Evolutionary conservation across 2,888 invertebrate genomes (phyloP), one percentile per base, ranked within the genome.

Genomic region (Nomada fucata): DNA sequence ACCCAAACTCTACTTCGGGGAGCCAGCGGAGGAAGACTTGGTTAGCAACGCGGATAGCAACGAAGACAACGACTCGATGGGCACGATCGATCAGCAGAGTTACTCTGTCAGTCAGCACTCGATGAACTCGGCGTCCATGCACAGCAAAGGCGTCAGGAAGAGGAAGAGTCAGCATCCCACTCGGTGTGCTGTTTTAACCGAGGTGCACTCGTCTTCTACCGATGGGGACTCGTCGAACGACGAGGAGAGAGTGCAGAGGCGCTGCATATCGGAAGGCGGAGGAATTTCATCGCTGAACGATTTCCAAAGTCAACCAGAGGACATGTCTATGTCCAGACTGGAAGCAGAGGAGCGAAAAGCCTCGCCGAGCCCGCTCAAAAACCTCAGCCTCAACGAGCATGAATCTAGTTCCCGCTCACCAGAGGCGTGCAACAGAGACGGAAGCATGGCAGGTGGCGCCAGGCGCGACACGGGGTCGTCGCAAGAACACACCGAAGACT

Each of bases 151-250:
- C 0, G 93, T 93, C n/a, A 95, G 98, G 74, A 98, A 98, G 94
- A 95, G 98, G 44, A 98, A 98, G 94, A 98, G 96, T 89, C 96
- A 97, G 89, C 98, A 98, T 92, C 98, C 98, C 0, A 97, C 97
- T 1, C 95, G 97, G 83, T 96, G 97, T 91, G 96, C 97, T n/a
- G 94, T 95, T 65, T 94, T 95, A 42, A 92, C 94, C 55, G 94
- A 95, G 79, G 94, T 94, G 79, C 94, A 94, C 68, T 95, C 95
- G 61, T 95, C 95, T 73, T 94, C 95, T 74, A 95, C 95, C 61
- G 96, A 96, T 88, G 95, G 95, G 18, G 95, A 95, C 86, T 95
- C 95, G 11, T 95, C 95, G 10, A 95, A 95, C 89, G 95, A 96
- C 90, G 94, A 94, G 4, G 88, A 88, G 13, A 74, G 87, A 10